Percentiles rank a stretch among this genome's conserved stretches.
phyloP scores from a whole-genome alignment of 2,113 vertebrate species.

The Cygnus buccinator region DNA sequence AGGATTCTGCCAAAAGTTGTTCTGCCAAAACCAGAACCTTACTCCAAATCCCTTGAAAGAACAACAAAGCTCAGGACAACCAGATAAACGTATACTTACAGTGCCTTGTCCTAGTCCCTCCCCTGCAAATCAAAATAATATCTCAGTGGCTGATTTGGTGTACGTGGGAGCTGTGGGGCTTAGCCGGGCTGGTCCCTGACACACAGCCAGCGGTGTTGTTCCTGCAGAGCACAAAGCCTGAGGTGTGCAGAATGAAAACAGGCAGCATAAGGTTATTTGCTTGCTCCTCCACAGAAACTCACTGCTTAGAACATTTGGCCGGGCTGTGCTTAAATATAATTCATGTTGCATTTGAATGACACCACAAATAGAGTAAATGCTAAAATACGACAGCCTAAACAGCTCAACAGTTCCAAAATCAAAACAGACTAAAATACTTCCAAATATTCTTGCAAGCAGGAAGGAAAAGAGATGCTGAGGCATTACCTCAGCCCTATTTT shows the following conservation, averaged over 20 bases:
- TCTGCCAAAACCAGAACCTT: background rate
- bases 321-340: background rate
- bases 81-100: background rate
- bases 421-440: background rate
- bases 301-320: background rate
- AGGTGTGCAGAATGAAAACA: background rate
- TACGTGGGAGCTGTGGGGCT: background rate
- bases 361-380: slow-evolving; percentile 26
- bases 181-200: background rate
- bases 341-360: slow-evolving; percentile 40
- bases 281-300: background rate
- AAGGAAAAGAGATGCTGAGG: background rate
- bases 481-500: background rate
- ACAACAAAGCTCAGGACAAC: background rate
- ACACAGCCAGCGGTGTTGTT: too few relatives aligned
- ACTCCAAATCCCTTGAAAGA: background rate
- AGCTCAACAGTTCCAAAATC: background rate
- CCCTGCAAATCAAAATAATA: background rate
- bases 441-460: background rate
- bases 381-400: background rate
- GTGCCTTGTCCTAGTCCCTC: background rate
- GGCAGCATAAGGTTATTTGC: background rate
- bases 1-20: background rate
- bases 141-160: background rate
- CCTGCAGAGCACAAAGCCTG: background rate